Percentiles rank a stretch among this genome's conserved stretches.
Evolutionary conservation across 2,113 vertebrate genomes (phyloP).

Genomic region (Mesitornis unicolor): DNA sequence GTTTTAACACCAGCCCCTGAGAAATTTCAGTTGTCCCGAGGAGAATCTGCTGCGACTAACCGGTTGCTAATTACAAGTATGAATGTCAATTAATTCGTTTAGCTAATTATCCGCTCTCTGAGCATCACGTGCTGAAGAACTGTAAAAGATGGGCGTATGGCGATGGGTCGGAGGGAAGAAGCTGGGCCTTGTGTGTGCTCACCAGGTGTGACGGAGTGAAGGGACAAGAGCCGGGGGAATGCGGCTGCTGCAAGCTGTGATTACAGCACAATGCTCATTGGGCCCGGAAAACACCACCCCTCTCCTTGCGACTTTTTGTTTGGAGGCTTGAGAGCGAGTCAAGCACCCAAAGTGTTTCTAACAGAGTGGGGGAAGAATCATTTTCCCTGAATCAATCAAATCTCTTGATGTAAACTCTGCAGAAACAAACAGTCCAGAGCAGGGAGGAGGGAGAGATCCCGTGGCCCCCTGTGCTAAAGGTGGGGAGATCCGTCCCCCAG

Average conservation of each 20-base stretch:
- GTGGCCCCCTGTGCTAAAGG: background rate
- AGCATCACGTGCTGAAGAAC: conserved; percentile 76
- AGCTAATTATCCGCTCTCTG: conserved; percentile 79
- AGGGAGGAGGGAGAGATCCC: background rate
- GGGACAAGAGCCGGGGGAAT: background rate
- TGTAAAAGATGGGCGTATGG: conserved; percentile 76
- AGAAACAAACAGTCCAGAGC: conserved; percentile 16
- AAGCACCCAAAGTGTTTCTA: background rate
- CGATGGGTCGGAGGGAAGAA: conserved; percentile 13
- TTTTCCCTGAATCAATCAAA: background rate
- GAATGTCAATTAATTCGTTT: conserved; percentile 84
- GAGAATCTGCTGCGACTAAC: conserved; percentile 79
- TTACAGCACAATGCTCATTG: conserved; percentile 36
- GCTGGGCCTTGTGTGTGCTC: background rate
- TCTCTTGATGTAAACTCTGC: background rate
- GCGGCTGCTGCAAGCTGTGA: background rate
- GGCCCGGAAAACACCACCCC: conserved; percentile 16
- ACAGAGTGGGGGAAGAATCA: background rate
- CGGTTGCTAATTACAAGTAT: conserved; percentile 77
- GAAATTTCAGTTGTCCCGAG: conserved; percentile 74
- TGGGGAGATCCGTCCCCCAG: background rate
- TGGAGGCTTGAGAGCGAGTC: background rate
- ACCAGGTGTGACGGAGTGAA: background rate
- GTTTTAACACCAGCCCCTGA: conserved; percentile 61
- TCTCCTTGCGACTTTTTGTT: background rate